A percentile compares a stretch with the other conserved stretches of the same genome.
Conservation (phyloP, 1,140 invertebrate species). For the Trichogramma pretiosum region DNA sequence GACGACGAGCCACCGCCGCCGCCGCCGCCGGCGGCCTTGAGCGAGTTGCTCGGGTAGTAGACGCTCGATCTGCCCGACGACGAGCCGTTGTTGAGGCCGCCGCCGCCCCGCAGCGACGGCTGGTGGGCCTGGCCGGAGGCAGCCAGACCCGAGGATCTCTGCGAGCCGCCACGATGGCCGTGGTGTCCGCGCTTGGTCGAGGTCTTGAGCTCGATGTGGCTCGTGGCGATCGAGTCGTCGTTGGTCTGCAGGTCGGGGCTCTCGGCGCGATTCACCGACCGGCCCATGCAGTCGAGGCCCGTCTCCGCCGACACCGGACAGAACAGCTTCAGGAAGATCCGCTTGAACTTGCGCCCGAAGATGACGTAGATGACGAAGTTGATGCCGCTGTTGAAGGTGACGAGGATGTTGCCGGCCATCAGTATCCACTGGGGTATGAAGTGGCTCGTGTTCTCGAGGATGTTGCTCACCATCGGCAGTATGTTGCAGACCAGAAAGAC, state of each 20-base stretch:
- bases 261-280: conserved; percentile 54
- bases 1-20: too few relatives aligned
- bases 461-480: conserved; percentile 79
- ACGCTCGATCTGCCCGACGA: conserved; percentile 52
- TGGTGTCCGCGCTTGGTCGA: conserved; percentile 48
- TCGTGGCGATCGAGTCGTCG: conserved; percentile 71
- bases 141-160: too few relatives aligned
- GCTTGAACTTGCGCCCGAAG: conserved; percentile 92
- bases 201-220: conserved; percentile 45
- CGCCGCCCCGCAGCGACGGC: too few relatives aligned
- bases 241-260: conserved; percentile 63
- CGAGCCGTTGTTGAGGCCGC: conserved; percentile 1
- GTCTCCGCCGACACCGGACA: conserved; percentile 54
- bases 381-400: conserved; percentile 92
- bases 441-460: conserved; percentile 69
- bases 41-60: conserved; percentile 54
- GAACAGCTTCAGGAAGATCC: conserved; percentile 79
- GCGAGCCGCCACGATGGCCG: background rate
- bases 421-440: conserved; percentile 53
- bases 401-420: conserved; percentile 81
- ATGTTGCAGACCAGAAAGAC: conserved; percentile 94
- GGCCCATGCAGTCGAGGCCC: conserved; percentile 23
- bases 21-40: conserved; percentile 24
- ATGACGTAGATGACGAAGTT: conserved; percentile 97
- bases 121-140: too few relatives aligned